Percentiles rank a stretch among this genome's conserved stretches.
These are phyloP conservation scores for Cephalotes varians DNA, from an alignment of 2,888 invertebrate genomes.

Conservation along the genomic window DNA sequence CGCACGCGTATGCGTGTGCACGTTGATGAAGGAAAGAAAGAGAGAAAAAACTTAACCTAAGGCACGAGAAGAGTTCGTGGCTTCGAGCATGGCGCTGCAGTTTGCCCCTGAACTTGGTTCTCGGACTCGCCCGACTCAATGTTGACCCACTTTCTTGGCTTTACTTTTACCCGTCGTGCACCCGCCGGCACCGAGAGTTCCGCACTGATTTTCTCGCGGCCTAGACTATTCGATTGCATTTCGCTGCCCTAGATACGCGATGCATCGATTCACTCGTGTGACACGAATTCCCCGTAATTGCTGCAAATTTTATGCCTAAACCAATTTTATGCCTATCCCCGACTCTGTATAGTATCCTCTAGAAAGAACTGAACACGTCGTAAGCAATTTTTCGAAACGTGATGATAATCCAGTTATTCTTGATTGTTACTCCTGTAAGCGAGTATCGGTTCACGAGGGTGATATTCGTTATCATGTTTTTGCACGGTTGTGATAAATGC, in stretches of 20 bases:
- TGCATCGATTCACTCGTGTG: neutral
- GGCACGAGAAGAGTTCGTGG: conserved; percentile 70
- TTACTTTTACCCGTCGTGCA: conserved; percentile 62
- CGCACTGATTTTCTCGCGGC: conserved; percentile 60
- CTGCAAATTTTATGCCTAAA: conserved; percentile 4
- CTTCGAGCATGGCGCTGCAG: conserved; percentile 73
- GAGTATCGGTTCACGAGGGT: conserved; percentile 56
- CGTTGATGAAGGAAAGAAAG: conserved; percentile 14
- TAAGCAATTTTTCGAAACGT: neutral
- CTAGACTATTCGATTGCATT: conserved; percentile 59
- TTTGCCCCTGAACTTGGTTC: conserved; percentile 85
- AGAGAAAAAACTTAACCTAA: conserved; percentile 75
- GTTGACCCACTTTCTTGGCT: conserved; percentile 82
- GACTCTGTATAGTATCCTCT: neutral
- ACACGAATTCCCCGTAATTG: neutral
- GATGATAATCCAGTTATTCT: conserved; percentile 65
- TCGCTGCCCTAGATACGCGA: conserved; percentile 59
- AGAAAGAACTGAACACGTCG: neutral
- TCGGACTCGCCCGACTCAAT: conserved; percentile 78
- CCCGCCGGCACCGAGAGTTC: conserved; percentile 35
- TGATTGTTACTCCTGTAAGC: conserved; percentile 59
- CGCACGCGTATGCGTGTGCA: neutral
- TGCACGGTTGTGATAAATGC: neutral
- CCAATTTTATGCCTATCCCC: too few species aligned
- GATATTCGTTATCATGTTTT: conserved; percentile 59